These are phyloP conservation scores for Lucilia cuprina DNA, from an alignment of 1,140 invertebrate genomes.

Conservation along the genomic window DNA sequence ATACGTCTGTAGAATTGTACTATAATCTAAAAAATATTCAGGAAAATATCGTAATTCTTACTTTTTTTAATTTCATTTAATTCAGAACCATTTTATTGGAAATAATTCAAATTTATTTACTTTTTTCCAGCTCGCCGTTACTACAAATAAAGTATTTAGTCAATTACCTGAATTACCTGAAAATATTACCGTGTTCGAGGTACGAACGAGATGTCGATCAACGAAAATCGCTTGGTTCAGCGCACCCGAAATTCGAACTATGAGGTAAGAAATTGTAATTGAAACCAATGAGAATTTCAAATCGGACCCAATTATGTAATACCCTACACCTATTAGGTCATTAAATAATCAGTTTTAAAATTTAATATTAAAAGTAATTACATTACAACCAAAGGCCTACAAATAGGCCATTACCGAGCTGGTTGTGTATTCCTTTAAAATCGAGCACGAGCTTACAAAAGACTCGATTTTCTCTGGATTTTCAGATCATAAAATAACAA, in stretches of 20 bases:
- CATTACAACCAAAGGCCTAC: no score
- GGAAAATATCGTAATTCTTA: background rate
- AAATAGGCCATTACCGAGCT: no score
- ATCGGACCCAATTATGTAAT: no score
- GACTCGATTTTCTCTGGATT: no score
- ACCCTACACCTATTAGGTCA: no score
- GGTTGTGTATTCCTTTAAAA: no score
- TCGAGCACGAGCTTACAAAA: no score
- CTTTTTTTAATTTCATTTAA: background rate
- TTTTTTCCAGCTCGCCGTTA: constrained; percentile 49
- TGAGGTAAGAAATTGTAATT: constrained; percentile 45
- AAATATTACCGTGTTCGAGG: constrained; percentile 55
- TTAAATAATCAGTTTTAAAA: no score
- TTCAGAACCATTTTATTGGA: background rate
- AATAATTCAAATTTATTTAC: background rate
- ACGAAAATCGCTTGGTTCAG: constrained; percentile 58
- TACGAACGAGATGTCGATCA: constrained; percentile 51
- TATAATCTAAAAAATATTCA: background rate
- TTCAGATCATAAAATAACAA: no score
- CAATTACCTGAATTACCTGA: constrained; percentile 54
- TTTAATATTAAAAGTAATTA: no score
- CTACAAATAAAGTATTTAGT: constrained; percentile 48
- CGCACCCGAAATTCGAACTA: constrained; percentile 53
- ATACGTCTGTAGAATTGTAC: no score
- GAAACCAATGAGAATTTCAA: background rate